Conservation (phyloP, 2,113 vertebrate species). For the Alethe diademata region DNA sequence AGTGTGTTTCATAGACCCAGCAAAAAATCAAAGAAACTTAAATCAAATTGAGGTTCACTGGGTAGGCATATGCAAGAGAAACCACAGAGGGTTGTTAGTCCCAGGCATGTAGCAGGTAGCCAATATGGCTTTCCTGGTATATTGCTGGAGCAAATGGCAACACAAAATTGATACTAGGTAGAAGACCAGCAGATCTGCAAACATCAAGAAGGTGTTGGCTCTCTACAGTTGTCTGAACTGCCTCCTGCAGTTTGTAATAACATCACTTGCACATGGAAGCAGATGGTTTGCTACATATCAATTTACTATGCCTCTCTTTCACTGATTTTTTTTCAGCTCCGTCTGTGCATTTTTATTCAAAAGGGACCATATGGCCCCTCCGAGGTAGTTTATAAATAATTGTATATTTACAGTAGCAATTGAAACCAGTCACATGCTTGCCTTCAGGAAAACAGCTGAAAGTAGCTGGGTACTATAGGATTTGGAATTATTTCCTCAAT, state of each 20-base stretch:
- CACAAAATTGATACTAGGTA: background rate
- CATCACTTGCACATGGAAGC: background rate
- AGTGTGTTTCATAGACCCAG: background rate
- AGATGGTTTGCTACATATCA: conserved; percentile 46
- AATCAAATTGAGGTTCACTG: background rate
- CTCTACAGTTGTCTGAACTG: background rate
- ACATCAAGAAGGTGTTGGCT: background rate
- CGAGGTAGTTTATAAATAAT: conserved; percentile 56
- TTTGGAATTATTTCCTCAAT: conserved; percentile 17
- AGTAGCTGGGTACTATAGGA: background rate
- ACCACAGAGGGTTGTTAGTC: background rate
- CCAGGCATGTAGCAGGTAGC: background rate
- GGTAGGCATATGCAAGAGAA: background rate
- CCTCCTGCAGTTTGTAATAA: conserved; percentile 11
- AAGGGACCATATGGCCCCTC: conserved; percentile 38
- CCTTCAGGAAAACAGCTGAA: conserved; percentile 26
- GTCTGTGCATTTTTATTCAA: conserved; percentile 39
- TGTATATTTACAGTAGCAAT: conserved; percentile 21
- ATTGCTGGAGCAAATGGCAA: background rate
- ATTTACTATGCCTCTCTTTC: conserved; percentile 42
- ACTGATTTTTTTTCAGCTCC: background rate
- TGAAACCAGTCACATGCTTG: background rate
- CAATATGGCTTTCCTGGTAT: background rate
- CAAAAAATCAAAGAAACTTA: background rate
- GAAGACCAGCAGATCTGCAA: conserved; percentile 27